phyloP scores from a whole-genome alignment of 1,140 invertebrate species.

The Helicoverpa zea region DNA sequence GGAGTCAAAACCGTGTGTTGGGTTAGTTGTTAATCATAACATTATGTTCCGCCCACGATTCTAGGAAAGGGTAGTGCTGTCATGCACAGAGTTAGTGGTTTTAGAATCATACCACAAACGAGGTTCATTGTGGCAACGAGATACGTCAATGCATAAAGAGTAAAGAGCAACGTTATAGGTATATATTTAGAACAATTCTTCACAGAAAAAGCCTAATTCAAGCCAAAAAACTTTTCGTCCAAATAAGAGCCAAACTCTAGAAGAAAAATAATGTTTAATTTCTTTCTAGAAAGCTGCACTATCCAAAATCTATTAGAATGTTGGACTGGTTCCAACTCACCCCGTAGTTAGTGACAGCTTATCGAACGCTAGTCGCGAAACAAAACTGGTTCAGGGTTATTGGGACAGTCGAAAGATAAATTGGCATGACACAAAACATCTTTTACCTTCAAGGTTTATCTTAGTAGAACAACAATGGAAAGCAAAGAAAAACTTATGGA shows the following conservation, averaged over 20 bases:
- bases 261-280: constrained; percentile 14
- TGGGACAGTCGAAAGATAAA: constrained; percentile 19
- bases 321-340: constrained; percentile 29
- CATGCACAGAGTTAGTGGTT: neutral
- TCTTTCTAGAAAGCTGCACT: neutral
- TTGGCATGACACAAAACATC: constrained; percentile 18
- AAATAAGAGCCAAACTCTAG: constrained; percentile 10
- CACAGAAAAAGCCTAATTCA: neutral
- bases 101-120: neutral
- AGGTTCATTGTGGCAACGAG: neutral
- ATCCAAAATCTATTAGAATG: constrained; percentile 36
- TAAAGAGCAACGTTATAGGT: too few species aligned
- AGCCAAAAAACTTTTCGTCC: neutral
- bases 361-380: constrained; percentile 13
- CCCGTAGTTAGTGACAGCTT: constrained; percentile 25
- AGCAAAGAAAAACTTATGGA: neutral
- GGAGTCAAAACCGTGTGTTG: neutral
- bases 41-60: constrained; percentile 5
- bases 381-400: constrained; percentile 37
- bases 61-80: neutral
- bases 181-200: neutral
- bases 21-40: constrained; percentile 22
- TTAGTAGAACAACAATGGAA: neutral
- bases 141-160: too few species aligned
- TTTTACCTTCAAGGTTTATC: constrained; percentile 32